phyloP scores from a whole-genome alignment of 2,113 vertebrate species.

The Chaenocephalus aceratus region DNA sequence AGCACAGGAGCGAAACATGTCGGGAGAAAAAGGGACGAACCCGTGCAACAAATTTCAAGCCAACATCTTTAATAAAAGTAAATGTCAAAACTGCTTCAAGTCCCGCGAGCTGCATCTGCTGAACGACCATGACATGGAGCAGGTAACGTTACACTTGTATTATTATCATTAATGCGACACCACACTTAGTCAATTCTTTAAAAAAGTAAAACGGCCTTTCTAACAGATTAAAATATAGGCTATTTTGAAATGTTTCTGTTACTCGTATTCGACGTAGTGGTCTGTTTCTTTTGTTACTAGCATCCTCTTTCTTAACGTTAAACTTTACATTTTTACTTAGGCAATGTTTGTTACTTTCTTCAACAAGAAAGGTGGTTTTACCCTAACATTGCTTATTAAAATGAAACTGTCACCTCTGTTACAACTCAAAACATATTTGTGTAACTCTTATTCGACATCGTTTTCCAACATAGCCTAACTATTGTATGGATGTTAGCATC shows the following conservation, averaged over 20 bases:
- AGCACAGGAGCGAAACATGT: conserved; percentile 53
- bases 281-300: not conserved
- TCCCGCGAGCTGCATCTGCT: conserved; percentile 76
- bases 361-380: not conserved
- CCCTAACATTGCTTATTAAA: not conserved
- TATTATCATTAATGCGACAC: not conserved
- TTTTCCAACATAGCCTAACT: not conserved
- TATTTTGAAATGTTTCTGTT: not conserved
- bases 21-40: conserved; percentile 52
- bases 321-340: not conserved
- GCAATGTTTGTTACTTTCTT: not conserved
- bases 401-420: not conserved
- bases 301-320: not conserved
- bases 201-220: not conserved
- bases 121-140: conserved; percentile 67
- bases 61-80: conserved; percentile 80
- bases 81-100: conserved; percentile 84
- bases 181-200: not conserved
- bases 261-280: not conserved
- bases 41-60: conserved; percentile 78
- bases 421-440: not conserved
- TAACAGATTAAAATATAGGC: not conserved
- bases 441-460: not conserved
- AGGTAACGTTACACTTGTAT: conserved; percentile 50
- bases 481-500: not conserved